Conservation (phyloP, 2,888 invertebrate species). For the Odontothrips loti region DNA sequence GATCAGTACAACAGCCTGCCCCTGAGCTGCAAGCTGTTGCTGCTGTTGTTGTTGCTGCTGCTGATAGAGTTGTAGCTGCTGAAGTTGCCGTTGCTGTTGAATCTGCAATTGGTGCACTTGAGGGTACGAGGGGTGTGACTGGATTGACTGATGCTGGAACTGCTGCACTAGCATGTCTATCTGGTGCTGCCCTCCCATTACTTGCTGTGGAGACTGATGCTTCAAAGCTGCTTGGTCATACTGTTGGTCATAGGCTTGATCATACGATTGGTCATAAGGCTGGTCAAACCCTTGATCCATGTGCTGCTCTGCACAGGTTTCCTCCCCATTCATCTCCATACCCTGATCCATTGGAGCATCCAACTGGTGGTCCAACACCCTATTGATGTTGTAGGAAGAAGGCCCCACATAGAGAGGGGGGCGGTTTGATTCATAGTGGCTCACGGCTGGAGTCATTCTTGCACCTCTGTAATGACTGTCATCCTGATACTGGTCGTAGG, state of each 20-base stretch:
- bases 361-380: neutral
- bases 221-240: conserved; percentile 3
- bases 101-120: neutral
- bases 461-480: neutral
- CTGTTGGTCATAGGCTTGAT: neutral
- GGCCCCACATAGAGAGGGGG: neutral
- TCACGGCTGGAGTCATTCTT: neutral
- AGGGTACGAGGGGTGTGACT: neutral
- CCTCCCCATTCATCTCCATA: neutral
- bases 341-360: neutral
- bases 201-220: neutral
- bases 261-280: conserved; percentile 1
- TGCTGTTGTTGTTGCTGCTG: neutral
- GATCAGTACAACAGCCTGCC: neutral
- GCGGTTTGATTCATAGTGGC: neutral
- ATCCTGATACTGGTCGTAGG: neutral
- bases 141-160: neutral
- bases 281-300: conserved; percentile 6
- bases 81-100: conserved; percentile 8
- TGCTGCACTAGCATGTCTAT: conserved; percentile 1
- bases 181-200: neutral
- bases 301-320: neutral
- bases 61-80: neutral
- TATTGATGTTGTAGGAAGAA: neutral
- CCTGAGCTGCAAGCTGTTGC: neutral